phyloP scores from a whole-genome alignment of 2,797 vertebrate genomes.

The Rhadinocentrus ornatus region DNA sequence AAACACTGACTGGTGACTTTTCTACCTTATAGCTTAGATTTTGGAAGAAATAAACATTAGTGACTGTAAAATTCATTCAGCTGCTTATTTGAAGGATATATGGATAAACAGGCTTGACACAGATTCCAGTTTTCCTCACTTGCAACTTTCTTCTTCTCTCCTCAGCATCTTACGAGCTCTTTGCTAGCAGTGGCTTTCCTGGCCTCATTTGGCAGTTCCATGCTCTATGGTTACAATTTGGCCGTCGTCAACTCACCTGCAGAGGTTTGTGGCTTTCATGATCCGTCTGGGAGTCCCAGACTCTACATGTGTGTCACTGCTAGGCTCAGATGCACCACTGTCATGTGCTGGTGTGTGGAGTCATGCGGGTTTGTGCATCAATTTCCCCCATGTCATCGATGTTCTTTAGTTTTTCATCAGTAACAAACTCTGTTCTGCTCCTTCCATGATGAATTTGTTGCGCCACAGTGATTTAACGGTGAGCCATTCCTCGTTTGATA shows the following conservation, averaged over 20 bases:
- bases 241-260: constrained; percentile 92
- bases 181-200: constrained; percentile 87
- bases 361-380: constrained; percentile 49
- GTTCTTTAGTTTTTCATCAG: constrained; percentile 12
- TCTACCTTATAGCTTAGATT: fast-evolving
- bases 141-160: constrained; percentile 19
- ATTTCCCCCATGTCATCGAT: constrained; percentile 44
- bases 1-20: too few relatives aligned
- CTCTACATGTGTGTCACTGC: background rate
- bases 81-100: constrained; percentile 14
- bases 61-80: background rate
- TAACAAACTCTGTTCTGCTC: constrained; percentile 40
- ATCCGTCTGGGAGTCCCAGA: background rate
- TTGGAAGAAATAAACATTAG: background rate
- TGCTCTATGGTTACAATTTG: constrained; percentile 92
- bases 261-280: constrained; percentile 76
- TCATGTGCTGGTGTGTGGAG: constrained; percentile 14
- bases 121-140: constrained; percentile 1
- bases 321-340: background rate
- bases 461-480: constrained; percentile 29
- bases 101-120: too few relatives aligned
- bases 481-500: constrained; percentile 41
- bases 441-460: constrained; percentile 28
- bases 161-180: constrained; percentile 83
- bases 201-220: constrained; percentile 90